These are phyloP conservation scores for Cercopithecus mona DNA, from an alignment of 2,113 vertebrate genomes.

Conservation along the genomic window DNA sequence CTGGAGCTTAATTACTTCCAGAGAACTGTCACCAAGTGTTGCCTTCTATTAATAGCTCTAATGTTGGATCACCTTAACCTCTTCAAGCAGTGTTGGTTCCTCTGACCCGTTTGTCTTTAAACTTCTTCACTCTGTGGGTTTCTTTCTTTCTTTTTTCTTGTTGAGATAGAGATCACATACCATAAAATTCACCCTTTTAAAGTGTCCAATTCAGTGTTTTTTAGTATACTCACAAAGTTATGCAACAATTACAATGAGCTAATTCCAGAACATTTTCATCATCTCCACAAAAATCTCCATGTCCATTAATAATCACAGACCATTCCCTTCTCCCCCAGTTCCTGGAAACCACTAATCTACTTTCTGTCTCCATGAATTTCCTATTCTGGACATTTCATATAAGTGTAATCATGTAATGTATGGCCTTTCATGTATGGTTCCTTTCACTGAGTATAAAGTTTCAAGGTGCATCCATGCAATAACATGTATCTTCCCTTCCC, in stretches of 20 bases:
- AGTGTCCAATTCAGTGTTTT: neutral
- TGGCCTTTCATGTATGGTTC: neutral
- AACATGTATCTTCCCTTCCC: neutral
- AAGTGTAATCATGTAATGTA: neutral
- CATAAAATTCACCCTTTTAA: neutral
- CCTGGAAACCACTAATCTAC: neutral
- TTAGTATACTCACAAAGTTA: neutral
- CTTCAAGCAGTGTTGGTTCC: neutral
- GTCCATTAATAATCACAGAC: neutral
- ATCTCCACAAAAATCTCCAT: neutral
- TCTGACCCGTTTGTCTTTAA: neutral
- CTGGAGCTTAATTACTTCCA: neutral
- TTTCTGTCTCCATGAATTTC: neutral
- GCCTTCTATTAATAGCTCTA: neutral
- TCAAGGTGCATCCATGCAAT: neutral
- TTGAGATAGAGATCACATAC: neutral
- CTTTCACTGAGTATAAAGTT: neutral
- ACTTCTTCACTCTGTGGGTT: neutral
- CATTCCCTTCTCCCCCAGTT: neutral
- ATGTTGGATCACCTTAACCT: neutral
- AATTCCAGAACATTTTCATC: neutral
- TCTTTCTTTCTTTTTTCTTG: neutral
- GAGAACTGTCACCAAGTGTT: neutral
- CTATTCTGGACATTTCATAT: neutral
- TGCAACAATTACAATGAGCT: neutral